Base-by-base conservation (phyloP, 2,888 invertebrate species). In the Cosmopolites sordidus region DNA sequence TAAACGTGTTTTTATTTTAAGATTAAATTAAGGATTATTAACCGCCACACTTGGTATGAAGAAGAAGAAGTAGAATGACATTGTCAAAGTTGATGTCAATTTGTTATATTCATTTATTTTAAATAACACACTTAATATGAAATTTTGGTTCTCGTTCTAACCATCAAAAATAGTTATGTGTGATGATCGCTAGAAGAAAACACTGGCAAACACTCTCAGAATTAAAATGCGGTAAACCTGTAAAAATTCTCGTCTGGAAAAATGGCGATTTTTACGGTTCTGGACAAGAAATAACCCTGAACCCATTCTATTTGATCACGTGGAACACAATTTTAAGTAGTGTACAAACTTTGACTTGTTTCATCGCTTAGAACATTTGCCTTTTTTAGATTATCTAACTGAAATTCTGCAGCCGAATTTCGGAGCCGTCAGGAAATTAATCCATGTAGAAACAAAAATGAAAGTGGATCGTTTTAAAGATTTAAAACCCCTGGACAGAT, bases 361-460 rank as follows among this genome's bases (percentile, higher is more conserved):
- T 22, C 22, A 8, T 5, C 8, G 8, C 3, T 5, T 22, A 3
- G 8, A 22, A 3, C 22, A 22, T 22, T 22, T 22, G 4, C 3
- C 8, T 22, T 3, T 22, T 5, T 22, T 41, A 52, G 54, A 12
- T 16, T 52, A 14, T 33, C 18, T 58, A 16, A 58, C 58, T 1
- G 12, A 4, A 0, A 11, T 38, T 16, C n/a, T 55, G 14, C 15
- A 43, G 17, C 52, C 52, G 1, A 38, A 29, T 18, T 47, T 49
- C 15, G 58, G 55, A 0, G 55, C 49, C 5, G 49, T 58, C 8
- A 42, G 52, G 29, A 58, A 56, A 41, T 15, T 58, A 5, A 46
- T 46, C 14, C 41, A 55, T 29, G 43, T 55, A 37, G 40, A 33
- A n/a, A 52, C 47, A 1, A 49, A 14, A 37, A 48, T 46, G 30